These are phyloP conservation scores for Cinclus cinclus DNA, from an alignment of 2,113 vertebrate genomes.

Conservation along the genomic window DNA sequence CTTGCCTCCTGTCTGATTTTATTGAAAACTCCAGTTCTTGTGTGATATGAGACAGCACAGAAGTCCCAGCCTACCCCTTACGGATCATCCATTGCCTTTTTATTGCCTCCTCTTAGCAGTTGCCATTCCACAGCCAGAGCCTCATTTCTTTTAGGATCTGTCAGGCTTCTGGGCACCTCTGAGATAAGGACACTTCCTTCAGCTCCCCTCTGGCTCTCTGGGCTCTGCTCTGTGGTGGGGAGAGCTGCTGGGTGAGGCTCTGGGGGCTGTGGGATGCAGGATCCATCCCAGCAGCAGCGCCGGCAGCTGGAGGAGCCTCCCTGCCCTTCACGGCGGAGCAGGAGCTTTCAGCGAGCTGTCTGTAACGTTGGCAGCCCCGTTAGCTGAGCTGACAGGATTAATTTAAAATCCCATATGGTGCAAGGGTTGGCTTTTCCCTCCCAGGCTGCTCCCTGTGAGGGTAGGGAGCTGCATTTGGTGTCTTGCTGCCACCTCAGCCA, in stretches of 20 bases:
- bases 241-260: fast-evolving
- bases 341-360: slow-evolving; percentile 11
- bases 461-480: fast-evolving
- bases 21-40: background rate
- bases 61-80: background rate
- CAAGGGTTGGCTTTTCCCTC: background rate
- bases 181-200: background rate
- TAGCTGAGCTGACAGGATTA: slow-evolving; percentile 31
- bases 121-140: background rate
- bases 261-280: background rate
- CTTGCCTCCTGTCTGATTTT: background rate
- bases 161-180: background rate
- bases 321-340: background rate
- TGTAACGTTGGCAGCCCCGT: background rate
- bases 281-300: background rate
- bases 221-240: fast-evolving
- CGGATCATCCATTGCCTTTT: background rate
- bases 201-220: fast-evolving
- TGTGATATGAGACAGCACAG: background rate
- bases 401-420: slow-evolving; percentile 43
- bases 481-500: background rate
- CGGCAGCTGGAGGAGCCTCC: background rate
- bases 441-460: background rate
- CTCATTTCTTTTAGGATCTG: background rate
- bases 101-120: background rate